Evolutionary conservation across 2,888 invertebrate genomes (phyloP).

Genomic region (Cryptops parisi): DNA sequence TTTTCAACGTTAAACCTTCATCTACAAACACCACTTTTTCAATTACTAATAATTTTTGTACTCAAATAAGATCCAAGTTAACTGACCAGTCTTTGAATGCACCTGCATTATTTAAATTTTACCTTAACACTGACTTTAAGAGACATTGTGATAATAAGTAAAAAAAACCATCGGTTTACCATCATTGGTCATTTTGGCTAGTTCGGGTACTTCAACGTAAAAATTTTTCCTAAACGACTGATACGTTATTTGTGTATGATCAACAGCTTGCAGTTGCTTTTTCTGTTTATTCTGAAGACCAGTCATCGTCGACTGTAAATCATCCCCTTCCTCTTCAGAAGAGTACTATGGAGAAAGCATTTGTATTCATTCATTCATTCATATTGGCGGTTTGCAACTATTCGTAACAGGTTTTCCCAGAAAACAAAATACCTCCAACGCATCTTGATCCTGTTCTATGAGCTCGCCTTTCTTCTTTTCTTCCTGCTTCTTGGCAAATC

Average conservation of each 20-base stretch:
- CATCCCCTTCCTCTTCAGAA: slow-evolving; percentile 91
- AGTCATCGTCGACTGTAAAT: slow-evolving; percentile 69
- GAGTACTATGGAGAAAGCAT: slow-evolving; percentile 56
- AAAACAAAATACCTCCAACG: slow-evolving; percentile 64
- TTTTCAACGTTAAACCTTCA: too few relatives aligned
- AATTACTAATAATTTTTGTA: too few relatives aligned
- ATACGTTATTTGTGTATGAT: slow-evolving; percentile 74
- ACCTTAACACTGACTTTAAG: too few relatives aligned
- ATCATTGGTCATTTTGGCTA: slow-evolving; percentile 75
- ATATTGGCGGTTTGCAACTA: too few relatives aligned
- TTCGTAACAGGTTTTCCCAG: too few relatives aligned
- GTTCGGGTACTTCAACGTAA: slow-evolving; percentile 94
- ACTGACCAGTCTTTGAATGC: too few relatives aligned
- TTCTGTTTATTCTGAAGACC: slow-evolving; percentile 81
- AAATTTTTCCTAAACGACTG: slow-evolving; percentile 83
- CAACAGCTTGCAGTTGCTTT: slow-evolving; percentile 85
- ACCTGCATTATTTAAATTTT: too few relatives aligned
- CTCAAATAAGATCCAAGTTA: too few relatives aligned
- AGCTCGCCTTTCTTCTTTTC: slow-evolving; percentile 83
- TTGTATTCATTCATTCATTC: too few relatives aligned
- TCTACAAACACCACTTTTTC: too few relatives aligned
- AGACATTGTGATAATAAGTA: too few relatives aligned
- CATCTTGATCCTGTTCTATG: slow-evolving; percentile 98
- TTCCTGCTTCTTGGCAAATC: slow-evolving; percentile 57
- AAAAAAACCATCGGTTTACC: slow-evolving; percentile 30